Percentiles rank a stretch among this genome's conserved stretches.
These are phyloP conservation scores for Prunella strophiata DNA, from an alignment of 2,797 vertebrate genomes.

Conservation along the genomic window DNA sequence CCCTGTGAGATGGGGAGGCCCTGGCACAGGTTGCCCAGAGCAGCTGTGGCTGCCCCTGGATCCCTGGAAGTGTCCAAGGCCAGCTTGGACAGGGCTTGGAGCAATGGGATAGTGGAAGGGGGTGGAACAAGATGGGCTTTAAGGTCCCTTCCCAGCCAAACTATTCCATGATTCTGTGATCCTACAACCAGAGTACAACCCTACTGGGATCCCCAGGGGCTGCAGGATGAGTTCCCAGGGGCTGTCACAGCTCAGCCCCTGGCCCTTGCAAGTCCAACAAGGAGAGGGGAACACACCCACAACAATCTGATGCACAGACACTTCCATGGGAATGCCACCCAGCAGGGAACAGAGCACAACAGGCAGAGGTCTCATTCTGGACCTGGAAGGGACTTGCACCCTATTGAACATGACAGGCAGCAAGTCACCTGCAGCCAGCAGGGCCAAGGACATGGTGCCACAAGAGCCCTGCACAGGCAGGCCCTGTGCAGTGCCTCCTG, in stretches of 20 bases:
- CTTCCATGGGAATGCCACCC: not conserved
- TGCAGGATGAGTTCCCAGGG: not conserved
- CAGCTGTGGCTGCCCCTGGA: not conserved
- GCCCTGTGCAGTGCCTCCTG: not conserved
- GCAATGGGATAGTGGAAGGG: accelerated
- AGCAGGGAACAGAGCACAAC: not conserved
- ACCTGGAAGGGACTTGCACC: not conserved
- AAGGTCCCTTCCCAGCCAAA: not conserved
- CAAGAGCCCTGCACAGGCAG: not conserved
- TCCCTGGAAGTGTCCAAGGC: not conserved
- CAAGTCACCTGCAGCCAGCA: not conserved
- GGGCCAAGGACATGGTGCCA: not conserved
- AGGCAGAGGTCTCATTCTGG: not conserved
- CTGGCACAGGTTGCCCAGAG: not conserved
- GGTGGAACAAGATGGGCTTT: not conserved
- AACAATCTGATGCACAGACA: accelerated
- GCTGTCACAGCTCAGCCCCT: not conserved
- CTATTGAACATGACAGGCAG: not conserved
- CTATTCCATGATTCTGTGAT: not conserved
- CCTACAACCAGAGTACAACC: not conserved
- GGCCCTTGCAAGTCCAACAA: not conserved
- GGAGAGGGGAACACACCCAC: not conserved
- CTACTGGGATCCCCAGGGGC: accelerated
- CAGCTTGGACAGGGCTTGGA: not conserved
- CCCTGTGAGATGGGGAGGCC: not conserved